Conservation (phyloP, 2,888 invertebrate genomes). For the Pyrgus malvae region DNA sequence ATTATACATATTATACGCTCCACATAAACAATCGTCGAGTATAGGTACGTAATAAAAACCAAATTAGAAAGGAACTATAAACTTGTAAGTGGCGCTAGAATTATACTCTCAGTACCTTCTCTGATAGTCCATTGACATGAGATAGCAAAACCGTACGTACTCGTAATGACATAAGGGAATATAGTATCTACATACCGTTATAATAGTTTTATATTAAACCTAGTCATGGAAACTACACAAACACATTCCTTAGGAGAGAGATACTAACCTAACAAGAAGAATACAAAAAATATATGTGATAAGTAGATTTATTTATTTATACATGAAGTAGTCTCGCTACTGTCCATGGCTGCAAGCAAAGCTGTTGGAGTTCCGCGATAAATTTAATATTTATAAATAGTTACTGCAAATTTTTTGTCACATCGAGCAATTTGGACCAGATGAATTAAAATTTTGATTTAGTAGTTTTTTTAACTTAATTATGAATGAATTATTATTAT, state of each 20-base stretch:
- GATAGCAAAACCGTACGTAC: slow-evolving; percentile 10
- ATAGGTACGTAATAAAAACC: background rate
- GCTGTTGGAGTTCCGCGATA: too few relatives aligned
- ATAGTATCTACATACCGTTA: slow-evolving; percentile 20
- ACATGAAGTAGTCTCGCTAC: too few relatives aligned
- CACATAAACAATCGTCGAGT: too few relatives aligned
- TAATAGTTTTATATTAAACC: slow-evolving; percentile 20
- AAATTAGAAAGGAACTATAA: background rate
- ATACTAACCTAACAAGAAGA: background rate
- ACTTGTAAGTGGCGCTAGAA: background rate
- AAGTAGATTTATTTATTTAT: background rate
- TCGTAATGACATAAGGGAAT: slow-evolving; percentile 15
- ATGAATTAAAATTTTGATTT: too few relatives aligned
- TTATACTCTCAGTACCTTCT: background rate
- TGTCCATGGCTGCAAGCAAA: too few relatives aligned
- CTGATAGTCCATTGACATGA: slow-evolving; percentile 13
- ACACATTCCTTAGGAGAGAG: background rate
- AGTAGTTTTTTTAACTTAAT: too few relatives aligned
- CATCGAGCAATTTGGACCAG: too few relatives aligned
- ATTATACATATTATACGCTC: too few relatives aligned
- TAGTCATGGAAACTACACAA: background rate
- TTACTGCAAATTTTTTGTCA: too few relatives aligned
- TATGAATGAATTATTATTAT: too few relatives aligned
- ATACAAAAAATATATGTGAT: background rate
- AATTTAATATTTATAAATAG: too few relatives aligned